Evolutionary conservation across 2,797 vertebrate species (phyloP), one percentile per base, ranked within the genome.

Genomic region (Tympanoctomys barrerae): DNA sequence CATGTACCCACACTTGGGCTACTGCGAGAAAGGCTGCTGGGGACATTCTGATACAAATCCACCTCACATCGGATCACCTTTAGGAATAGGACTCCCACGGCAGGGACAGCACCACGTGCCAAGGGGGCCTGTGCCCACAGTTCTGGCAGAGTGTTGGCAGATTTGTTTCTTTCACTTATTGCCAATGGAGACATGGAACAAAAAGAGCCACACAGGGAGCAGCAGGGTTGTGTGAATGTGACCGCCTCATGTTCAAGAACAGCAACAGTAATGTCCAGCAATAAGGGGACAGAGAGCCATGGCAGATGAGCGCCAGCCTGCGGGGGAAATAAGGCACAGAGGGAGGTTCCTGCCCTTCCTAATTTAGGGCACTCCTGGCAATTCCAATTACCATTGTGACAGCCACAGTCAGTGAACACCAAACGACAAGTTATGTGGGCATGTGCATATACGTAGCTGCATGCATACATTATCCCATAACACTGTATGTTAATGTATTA

Each of bases 101-200:
- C 3, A 31, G 14, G 12, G 7, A 6, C 9, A 10, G 49, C 1
- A 2, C 28, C 61, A 21, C 4, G 7, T 5, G 14, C 39, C 28
- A 7, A 36, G 13, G n/a, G 14, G 3, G n/a, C n/a, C 13, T 21
- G 6, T 46, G 68, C n/a, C n/a, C 26, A 7, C 0, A 11, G 22
- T 21, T 21, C 5, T 1, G 10, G 39, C 28, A 59, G 22, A 54
- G 33, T 36, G 11, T 8, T 24, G 49, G 11, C 54, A 21, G 31
- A n/a, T 79, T 22, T 13, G n/a, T 61, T 81, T 57, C 33, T 85
- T 11, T 71, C 7, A 61, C 8, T 31, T 36, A 28, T 62, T 36
- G 7, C 31, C 19, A n/a, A 18, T n/a, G 66, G 33, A 68, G 33
- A 5, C 6, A 1, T 49, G 13, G 39, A 73, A 39, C 24, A n/a